These are phyloP conservation scores for Sebastolobus altivelis DNA, from an alignment of 2,797 vertebrate genomes.

Conservation along the genomic window DNA sequence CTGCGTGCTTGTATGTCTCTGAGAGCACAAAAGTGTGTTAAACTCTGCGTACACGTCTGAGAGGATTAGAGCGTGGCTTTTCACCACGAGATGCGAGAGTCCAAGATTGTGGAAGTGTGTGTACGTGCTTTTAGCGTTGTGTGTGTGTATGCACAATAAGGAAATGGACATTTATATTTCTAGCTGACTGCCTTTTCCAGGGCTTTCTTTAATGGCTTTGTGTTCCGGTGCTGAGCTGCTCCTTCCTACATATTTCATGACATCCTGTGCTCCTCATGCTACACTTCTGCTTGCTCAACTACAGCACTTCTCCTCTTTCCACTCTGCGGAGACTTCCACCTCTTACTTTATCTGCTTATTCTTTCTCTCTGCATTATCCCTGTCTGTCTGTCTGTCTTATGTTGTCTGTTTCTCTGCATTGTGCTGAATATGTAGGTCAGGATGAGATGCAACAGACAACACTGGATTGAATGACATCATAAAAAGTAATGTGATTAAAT, in stretches of 20 bases:
- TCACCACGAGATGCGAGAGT: constrained; percentile 9
- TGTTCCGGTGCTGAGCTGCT: constrained; percentile 72
- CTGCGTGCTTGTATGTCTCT: constrained; percentile 24
- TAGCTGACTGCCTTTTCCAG: constrained; percentile 75
- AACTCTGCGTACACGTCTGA: constrained; percentile 35
- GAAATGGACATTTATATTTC: constrained; percentile 76
- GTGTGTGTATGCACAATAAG: constrained; percentile 30
- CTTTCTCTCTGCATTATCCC: background rate
- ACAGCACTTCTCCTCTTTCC: constrained; percentile 54
- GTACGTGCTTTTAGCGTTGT: constrained; percentile 40
- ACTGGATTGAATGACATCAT: constrained; percentile 17
- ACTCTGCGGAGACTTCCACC: constrained; percentile 25
- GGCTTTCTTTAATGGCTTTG: constrained; percentile 80
- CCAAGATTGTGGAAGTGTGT: constrained; percentile 14
- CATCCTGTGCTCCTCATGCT: constrained; percentile 74
- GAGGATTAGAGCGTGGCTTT: constrained; percentile 40
- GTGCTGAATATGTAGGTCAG: constrained; percentile 55
- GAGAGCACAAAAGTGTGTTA: constrained; percentile 47
- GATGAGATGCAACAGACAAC: constrained; percentile 31
- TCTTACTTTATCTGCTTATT: constrained; percentile 33
- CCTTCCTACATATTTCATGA: constrained; percentile 84
- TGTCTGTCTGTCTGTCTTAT: constrained; percentile 9
- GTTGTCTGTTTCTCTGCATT: constrained; percentile 17
- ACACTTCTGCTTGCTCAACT: constrained; percentile 55
- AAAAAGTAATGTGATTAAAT: constrained; percentile 11